Percentiles rank a stretch among this genome's conserved stretches.
Evolutionary conservation across 1,140 invertebrate genomes (phyloP).

Genomic region (Dinoponera quadriceps): DNA sequence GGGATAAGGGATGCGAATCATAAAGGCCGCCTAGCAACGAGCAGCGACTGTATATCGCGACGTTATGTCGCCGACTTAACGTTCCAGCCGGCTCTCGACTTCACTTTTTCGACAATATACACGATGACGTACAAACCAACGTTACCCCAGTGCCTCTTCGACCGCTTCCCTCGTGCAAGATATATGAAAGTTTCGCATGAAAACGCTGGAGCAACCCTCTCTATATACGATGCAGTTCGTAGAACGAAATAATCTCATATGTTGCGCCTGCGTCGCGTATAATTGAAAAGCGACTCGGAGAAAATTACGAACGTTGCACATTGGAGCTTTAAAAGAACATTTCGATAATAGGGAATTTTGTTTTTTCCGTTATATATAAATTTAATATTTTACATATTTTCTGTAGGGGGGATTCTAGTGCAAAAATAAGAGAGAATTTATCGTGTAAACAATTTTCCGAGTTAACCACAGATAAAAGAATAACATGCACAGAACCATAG

Average conservation of each 20-base stretch:
- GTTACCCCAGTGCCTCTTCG: constrained; percentile 46
- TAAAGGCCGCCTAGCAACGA: constrained; percentile 70
- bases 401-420: no score
- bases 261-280: background rate
- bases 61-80: constrained; percentile 75
- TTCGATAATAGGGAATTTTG: no score
- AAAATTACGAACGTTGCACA: no score
- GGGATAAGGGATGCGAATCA: constrained; percentile 67
- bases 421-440: no score
- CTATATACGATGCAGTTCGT: background rate
- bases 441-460: no score
- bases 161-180: background rate
- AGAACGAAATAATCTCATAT: background rate
- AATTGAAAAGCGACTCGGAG: no score
- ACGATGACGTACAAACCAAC: constrained; percentile 17
- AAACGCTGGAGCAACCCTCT: background rate
- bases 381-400: no score
- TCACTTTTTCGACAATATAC: background rate
- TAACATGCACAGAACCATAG: no score
- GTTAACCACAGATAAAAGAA: no score
- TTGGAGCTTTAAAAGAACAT: no score
- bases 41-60: constrained; percentile 50
- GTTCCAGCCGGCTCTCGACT: constrained; percentile 16
- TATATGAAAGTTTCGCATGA: background rate
- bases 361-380: no score